These are phyloP conservation scores for Clusia tigrina DNA, from an alignment of 2,888 invertebrate genomes.

Conservation along the genomic window DNA sequence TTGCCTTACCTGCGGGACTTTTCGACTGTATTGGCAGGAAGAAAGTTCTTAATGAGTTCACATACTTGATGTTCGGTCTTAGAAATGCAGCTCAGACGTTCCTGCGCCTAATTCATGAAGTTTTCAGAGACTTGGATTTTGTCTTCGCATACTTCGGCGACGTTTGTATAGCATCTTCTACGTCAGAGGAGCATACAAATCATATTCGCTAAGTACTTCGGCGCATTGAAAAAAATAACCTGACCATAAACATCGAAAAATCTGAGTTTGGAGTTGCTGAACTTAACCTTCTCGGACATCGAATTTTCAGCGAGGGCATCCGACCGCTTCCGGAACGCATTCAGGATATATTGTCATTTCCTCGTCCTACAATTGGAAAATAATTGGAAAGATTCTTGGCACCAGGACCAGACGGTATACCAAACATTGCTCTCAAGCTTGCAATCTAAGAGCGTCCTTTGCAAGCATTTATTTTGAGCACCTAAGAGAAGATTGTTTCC, in stretches of 20 bases:
- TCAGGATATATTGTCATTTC: not conserved
- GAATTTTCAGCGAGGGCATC: constrained; percentile 42
- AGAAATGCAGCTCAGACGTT: constrained; percentile 52
- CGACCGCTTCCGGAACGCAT: too few relatives aligned
- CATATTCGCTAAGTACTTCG: constrained; percentile 33
- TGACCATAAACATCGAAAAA: too few relatives aligned
- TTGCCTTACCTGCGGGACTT: constrained; percentile 46
- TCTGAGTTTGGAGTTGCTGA: constrained; percentile 42
- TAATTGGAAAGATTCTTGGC: constrained; percentile 49
- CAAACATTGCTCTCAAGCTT: too few relatives aligned
- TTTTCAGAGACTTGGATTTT: constrained; percentile 15
- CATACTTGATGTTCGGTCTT: constrained; percentile 50
- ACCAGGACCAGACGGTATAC: too few relatives aligned
- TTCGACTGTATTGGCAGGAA: constrained; percentile 32
- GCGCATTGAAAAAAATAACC: too few relatives aligned
- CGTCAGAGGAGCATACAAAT: not conserved
- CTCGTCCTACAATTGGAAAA: constrained; percentile 44
- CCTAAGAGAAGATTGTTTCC: too few relatives aligned
- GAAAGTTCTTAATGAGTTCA: constrained; percentile 46
- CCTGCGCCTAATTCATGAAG: constrained; percentile 48
- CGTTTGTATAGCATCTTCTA: not conserved
- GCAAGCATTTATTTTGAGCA: too few relatives aligned
- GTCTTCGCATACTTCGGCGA: constrained; percentile 5
- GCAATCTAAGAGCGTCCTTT: too few relatives aligned
- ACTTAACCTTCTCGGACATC: constrained; percentile 21